Evolutionary conservation across 2,888 invertebrate species (phyloP), one percentile per base, ranked within the genome.

Genomic region (Caenorhabditis sinica): DNA sequence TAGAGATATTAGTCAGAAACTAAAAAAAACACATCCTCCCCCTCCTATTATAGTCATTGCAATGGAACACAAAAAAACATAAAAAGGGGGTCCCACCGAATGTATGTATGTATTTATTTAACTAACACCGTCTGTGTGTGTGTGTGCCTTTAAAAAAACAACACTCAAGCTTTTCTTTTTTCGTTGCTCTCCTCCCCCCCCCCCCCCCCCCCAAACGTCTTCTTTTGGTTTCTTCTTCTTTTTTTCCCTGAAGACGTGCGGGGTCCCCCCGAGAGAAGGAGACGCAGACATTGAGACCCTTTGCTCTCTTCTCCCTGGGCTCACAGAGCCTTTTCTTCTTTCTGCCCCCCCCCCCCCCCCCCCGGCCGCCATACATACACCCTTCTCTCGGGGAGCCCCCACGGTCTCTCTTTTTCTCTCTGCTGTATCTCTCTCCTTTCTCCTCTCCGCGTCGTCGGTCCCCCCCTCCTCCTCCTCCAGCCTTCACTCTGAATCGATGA

Each of bases 401-500:
- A n/a, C n/a, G n/a, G n/a, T n/a, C 33, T 36, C 9, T 49, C 40
- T 25, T 23, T 73, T 61, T 33, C 73, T 71, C 69, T 17, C 49
- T 60, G n/a, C n/a, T n/a, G 71, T 20, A 20, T 28, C 33, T 36
- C 30, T 36, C 60, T 60, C n/a, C 60, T 60, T 60, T 36, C 36
- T 60, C 33, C 33, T 60, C 33, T 60, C 20, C 33, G 63, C 60
- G 33, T 58, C 43, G 28, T 66, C 66, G 17, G 1, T 45, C 58
- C 72, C 53, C 58, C 15, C 25, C 15, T 17, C 20, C 9, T 3
- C 30, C 49, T 43, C 66, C 49, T 63, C 17, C 60, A 23, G 20
- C 71, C 51, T 40, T 17, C 63, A n/a, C 56, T 56, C 40, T 65
- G 63, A 82, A 82, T 82, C 82, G 75, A 82, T 82, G 82, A 82